Percentiles rank a stretch among this genome's conserved stretches.
Evolutionary conservation across 2,888 invertebrate species (phyloP).

Genomic region (Xanthorhoe designata): DNA sequence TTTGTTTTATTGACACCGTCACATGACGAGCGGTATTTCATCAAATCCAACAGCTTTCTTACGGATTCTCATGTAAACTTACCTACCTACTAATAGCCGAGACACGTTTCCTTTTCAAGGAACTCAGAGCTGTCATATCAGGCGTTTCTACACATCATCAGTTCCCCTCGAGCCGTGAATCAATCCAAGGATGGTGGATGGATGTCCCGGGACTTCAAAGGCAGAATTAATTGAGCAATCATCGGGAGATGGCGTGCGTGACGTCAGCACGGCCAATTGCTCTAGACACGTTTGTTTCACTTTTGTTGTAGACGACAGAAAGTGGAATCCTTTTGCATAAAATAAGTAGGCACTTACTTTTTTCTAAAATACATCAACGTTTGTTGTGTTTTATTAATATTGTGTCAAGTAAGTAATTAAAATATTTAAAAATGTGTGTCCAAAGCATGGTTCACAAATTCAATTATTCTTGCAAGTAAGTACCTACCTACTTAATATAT

Average conservation of each 20-base stretch:
- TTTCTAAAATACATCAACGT: background rate
- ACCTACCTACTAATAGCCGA: background rate
- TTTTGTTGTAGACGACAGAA: constrained; percentile 28
- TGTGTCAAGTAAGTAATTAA: no score
- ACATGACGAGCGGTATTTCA: no score
- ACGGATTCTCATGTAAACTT: background rate
- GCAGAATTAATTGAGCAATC: constrained; percentile 72
- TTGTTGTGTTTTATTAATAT: no score
- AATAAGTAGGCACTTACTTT: background rate
- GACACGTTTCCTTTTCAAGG: background rate
- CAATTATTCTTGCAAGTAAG: no score
- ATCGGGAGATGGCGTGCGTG: constrained; percentile 57
- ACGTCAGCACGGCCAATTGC: constrained; percentile 68
- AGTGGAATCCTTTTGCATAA: background rate
- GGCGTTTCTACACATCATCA: constrained; percentile 27
- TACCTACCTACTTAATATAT: no score
- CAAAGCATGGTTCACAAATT: no score
- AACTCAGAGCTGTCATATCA: constrained; percentile 18
- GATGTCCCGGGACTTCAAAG: constrained; percentile 67
- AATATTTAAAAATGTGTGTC: no score
- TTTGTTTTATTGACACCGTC: no score
- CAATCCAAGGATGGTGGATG: constrained; percentile 34
- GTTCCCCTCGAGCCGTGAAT: constrained; percentile 23
- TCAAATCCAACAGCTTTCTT: background rate
- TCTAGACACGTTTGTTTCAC: constrained; percentile 58